phyloP scores from a whole-genome alignment of 2,888 invertebrate species.

The Callyntrura guangdongensis region DNA sequence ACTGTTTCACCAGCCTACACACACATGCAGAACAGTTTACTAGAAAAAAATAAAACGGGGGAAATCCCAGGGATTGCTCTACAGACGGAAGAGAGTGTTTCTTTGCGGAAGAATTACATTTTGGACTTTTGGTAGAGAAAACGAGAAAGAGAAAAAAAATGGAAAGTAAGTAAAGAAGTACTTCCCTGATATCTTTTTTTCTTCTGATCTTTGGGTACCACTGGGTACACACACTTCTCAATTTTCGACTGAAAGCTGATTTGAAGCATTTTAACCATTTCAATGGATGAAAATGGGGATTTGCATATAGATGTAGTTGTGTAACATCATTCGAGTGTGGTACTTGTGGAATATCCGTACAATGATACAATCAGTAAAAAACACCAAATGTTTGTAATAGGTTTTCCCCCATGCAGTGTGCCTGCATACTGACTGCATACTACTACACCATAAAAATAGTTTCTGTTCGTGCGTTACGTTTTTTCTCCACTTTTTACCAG shows the following conservation, averaged over 20 bases:
- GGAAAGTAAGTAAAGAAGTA: slow-evolving; percentile 50
- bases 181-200: slow-evolving; percentile 45
- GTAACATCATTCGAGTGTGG: slow-evolving; percentile 50
- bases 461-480: slow-evolving; percentile 48
- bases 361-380: slow-evolving; percentile 18
- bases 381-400: slow-evolving; percentile 33
- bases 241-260: slow-evolving; percentile 51
- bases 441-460: slow-evolving; percentile 52
- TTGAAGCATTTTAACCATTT: slow-evolving; percentile 70
- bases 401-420: neutral
- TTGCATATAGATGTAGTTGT: slow-evolving; percentile 73
- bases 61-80: neutral
- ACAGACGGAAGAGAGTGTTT: neutral
- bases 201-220: slow-evolving; percentile 63
- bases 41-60: neutral
- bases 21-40: neutral
- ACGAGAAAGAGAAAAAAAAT: slow-evolving; percentile 20
- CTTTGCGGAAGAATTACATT: neutral
- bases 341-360: slow-evolving; percentile 41
- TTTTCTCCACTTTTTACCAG: neutral
- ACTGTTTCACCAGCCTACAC: slow-evolving; percentile 2
- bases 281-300: slow-evolving; percentile 68
- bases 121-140: neutral
- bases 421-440: slow-evolving; percentile 17
- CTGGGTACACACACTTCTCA: slow-evolving; percentile 34